Evolutionary conservation across 2,888 invertebrate species (phyloP).

Genomic region (Hydropsyche betteni): DNA sequence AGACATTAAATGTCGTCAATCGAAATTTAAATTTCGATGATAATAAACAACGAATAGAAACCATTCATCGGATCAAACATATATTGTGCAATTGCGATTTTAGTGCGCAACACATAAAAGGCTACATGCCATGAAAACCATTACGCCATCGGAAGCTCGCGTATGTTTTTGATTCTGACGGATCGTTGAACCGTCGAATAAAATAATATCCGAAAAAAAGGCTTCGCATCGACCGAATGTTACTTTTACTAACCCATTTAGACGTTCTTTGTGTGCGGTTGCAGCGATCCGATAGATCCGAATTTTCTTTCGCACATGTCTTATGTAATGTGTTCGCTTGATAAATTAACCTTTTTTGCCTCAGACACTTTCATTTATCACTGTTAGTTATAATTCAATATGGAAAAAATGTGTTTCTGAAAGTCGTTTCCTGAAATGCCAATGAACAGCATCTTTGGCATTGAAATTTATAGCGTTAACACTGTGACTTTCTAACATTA

Average conservation of each 20-base stretch:
- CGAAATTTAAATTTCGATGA: background rate
- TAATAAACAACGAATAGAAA: background rate
- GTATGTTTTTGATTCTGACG: conserved; percentile 10
- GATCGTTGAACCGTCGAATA: conserved; percentile 36
- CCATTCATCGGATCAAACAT: background rate
- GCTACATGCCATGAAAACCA: background rate
- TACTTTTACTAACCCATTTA: conserved; percentile 40
- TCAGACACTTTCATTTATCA: too few species aligned
- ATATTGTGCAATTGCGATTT: conserved; percentile 6
- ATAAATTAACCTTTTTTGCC: too few species aligned
- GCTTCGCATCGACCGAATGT: conserved; percentile 3
- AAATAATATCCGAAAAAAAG: conserved; percentile 26
- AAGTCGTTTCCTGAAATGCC: too few species aligned
- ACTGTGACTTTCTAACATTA: too few species aligned
- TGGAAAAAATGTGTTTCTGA: too few species aligned
- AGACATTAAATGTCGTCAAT: background rate
- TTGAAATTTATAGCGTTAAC: too few species aligned
- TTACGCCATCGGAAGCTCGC: conserved; percentile 27
- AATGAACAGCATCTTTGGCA: too few species aligned
- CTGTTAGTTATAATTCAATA: too few species aligned
- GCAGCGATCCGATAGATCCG: too few species aligned
- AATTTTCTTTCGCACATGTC: too few species aligned
- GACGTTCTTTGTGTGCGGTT: background rate
- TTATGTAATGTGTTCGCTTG: too few species aligned
- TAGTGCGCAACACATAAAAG: background rate